Base-by-base conservation (phyloP, 2,113 vertebrate species). In the Columbina picui region DNA sequence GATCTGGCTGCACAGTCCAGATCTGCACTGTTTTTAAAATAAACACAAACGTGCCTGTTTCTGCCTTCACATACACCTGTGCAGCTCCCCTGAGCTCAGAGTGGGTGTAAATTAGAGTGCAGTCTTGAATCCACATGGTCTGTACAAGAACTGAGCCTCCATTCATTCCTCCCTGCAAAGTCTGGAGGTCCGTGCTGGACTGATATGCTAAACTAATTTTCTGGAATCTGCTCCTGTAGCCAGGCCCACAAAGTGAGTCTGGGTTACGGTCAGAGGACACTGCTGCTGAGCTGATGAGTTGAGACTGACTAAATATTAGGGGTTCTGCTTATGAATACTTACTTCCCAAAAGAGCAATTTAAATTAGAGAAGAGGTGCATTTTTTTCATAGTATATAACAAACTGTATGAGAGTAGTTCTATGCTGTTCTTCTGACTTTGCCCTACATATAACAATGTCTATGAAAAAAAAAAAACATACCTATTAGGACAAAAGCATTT, bases 191-290 rank as follows among this genome's bases (percentile, higher is more conserved):
- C 0, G 0, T 10, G 68, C 82, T 55, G 83, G 59, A 34, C 85
- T 67, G 90, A 92, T 83, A 96, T 57, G 88, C 76, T 93, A 70
- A 95, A 95, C 79, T 96, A 43, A 95, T 94, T 90, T 87, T 96
- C 68, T 92, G 92, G 85, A 92, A 96, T 96, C 80, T 93, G 88
- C 84, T 91, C 32, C 89, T 87, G 82, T 39, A 85, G 70, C 32
- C 84, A 76, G 74, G 77, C 53, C 84, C 64, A 59, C 69, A 81
- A 19, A 71, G 41, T 0, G 0, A 91, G 65, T n/a, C 69, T 41
- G 39, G 30, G 75, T 59, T 90, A 74, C 20, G 10, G n/a, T 52
- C 77, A 76, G 65, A 95, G 45, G 29, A 61, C 65, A 61, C 22
- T 49, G 68, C 67, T 79, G 36, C 63, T 30, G 50, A 69, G 75